Percentiles rank a stretch among this genome's conserved stretches.
These are phyloP conservation scores for Streptopelia turtur DNA, from an alignment of 2,797 vertebrate genomes.

Conservation along the genomic window DNA sequence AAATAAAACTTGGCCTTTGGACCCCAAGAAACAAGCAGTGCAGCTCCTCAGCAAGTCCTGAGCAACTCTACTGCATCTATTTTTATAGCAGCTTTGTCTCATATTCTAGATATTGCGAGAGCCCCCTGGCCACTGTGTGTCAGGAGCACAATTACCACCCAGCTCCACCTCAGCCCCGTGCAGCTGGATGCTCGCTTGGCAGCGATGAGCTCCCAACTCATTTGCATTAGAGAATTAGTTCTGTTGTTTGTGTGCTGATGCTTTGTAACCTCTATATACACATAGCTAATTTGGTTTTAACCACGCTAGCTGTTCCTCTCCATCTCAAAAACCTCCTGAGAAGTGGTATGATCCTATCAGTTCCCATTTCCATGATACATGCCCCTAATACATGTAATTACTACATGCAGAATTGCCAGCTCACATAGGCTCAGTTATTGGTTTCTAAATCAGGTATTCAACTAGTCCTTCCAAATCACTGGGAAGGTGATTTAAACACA, in stretches of 20 bases:
- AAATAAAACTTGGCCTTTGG: background rate
- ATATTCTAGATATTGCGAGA: background rate
- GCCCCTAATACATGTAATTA: slow-evolving; percentile 25
- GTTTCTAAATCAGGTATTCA: slow-evolving; percentile 49
- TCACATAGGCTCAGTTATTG: slow-evolving; percentile 22
- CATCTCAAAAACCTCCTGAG: background rate
- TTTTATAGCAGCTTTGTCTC: background rate
- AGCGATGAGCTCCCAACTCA: background rate
- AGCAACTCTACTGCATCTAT: background rate
- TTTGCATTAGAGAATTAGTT: background rate
- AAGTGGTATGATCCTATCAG: background rate
- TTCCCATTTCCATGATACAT: slow-evolving; percentile 32
- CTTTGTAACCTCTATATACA: background rate
- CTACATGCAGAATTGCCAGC: background rate
- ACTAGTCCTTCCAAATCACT: background rate
- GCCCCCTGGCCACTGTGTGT: accelerated
- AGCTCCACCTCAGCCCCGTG: background rate
- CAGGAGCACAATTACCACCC: background rate
- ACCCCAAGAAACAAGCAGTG: background rate
- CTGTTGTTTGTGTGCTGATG: background rate
- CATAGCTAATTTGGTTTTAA: slow-evolving; percentile 27
- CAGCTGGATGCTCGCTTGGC: background rate
- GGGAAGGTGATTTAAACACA: slow-evolving; percentile 1
- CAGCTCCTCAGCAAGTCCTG: background rate
- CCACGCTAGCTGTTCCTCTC: background rate